phyloP scores from a whole-genome alignment of 2,113 vertebrate genomes.

The Columba livia region DNA sequence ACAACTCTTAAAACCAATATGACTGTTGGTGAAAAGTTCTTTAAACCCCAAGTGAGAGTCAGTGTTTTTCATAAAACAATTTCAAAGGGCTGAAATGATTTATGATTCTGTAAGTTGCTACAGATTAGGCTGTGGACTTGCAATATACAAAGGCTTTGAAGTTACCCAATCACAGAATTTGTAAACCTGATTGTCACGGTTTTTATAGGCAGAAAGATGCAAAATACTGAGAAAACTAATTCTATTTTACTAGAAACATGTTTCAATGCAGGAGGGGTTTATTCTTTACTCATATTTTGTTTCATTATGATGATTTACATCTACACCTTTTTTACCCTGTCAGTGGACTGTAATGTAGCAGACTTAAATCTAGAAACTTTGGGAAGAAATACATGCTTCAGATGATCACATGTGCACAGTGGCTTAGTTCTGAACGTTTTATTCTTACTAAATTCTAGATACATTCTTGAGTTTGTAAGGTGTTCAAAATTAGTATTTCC shows the following conservation, averaged over 20 bases:
- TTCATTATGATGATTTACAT: rapidly evolving
- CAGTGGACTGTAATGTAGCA: neutral
- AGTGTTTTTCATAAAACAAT: neutral
- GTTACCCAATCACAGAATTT: neutral
- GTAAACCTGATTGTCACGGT: neutral
- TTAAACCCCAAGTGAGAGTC: neutral
- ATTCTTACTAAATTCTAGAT: neutral
- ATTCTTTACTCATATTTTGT: neutral
- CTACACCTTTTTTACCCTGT: neutral
- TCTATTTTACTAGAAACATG: neutral
- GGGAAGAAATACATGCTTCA: neutral
- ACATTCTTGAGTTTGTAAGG: neutral
- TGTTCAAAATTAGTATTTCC: neutral
- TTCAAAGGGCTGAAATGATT: neutral
- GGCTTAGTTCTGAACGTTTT: neutral
- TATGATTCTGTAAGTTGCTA: neutral
- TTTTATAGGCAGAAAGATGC: neutral
- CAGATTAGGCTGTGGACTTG: neutral
- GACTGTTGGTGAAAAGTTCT: neutral
- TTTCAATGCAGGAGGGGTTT: neutral
- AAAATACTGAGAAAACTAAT: neutral
- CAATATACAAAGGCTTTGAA: neutral
- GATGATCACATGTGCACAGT: neutral
- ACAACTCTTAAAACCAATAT: neutral
- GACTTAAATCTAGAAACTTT: neutral